Evolutionary conservation across 2,888 invertebrate genomes (phyloP), one percentile per base, ranked within the genome.

Genomic region (Zeuzera pyrina): DNA sequence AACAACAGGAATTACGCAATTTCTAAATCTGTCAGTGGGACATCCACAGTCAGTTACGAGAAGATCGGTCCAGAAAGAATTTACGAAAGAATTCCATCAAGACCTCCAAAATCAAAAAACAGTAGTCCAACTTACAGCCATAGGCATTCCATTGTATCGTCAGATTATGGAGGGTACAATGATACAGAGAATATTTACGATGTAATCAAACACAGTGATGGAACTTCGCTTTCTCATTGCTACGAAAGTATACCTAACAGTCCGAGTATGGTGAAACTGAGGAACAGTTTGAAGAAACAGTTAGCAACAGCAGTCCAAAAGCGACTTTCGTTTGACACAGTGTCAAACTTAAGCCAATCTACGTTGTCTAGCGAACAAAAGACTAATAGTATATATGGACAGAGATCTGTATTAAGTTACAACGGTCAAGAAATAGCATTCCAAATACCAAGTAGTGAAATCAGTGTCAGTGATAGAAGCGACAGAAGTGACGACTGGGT

Each of bases 401-500:
- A 85, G 44, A 61, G 84, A 33, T 84, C 84, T 12, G 74, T 84
- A 35, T 57, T 79, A 29, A 83, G 78, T 46, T 84, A 71, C 52
- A 81, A 76, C 31, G 81, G 81, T 0, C 83, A 84, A 35, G 84
- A 84, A 55, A 72, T 83, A 26, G 74, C 78, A 5, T 81, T 81
- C 43, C 85, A 78, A 46, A 84, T 85, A 15, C 85, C 86, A 5
- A 83, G 84, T 41, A 86, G 87, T 45, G 87, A 87, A 49, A 72
- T 84, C 14, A 87, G 87, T 48, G 81, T 78, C 29, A 87, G 87
- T 45, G 88, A 87, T 45, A 68, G 86, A 3, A 87, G 87, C 43
- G 88, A 87, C 45, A 71, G 86, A 11, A 88, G 88, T 41, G 89
- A 89, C 40, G 89, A 89, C 47, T 89, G 89, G 89, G 84, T 88